Base-by-base conservation (phyloP, 2,113 vertebrate species). In the Platichthys flesus region DNA sequence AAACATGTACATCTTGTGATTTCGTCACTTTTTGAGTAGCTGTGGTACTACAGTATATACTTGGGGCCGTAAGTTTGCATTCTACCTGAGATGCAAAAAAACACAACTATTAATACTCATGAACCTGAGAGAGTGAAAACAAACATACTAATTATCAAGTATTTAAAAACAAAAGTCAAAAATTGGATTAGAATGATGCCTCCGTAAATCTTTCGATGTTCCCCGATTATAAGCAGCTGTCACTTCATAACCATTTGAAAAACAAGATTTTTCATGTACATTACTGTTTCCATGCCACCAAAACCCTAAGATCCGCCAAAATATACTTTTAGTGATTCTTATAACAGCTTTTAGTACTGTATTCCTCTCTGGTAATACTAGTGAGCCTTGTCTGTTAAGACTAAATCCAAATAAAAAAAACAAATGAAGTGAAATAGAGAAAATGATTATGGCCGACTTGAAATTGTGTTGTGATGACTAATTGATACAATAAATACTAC, bases 81-180 rank as follows among this genome's bases (percentile, higher is more conserved):
- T 94, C 94, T 94, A 94, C 94, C 94, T 95, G 94, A 95, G 94
- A 95, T 94, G 94, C 94, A 95, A 93, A 94, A 94, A 90, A 90
- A 92, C 85, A 90, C 81, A 91, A 90, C 84, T 85, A 88, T 89
- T 79, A 88, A 93, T 89, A 90, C 86, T 91, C 88, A 90, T 93
- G 90, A 94, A 94, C 94, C 94, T 95, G 93, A 94, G 93, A 94
- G 90, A 92, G 89, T 90, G 89, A 86, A 93, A 85, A 91, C 82
- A 87, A 86, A 90, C 76, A 35, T 79, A 90, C 84, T 83, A 78
- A 81, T 90, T 86, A 88, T 83, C 51, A 75, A 89, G 49, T 85
- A 73, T 82, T 64, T 47, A 9, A 79, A 75, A 74, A 58, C 64
- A 84, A 78, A 86, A 7, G 31, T 65, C 4, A 51, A 56, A 67